Base-by-base conservation (phyloP, 2,888 invertebrate species). In the Tryphoninae sp. region DNA sequence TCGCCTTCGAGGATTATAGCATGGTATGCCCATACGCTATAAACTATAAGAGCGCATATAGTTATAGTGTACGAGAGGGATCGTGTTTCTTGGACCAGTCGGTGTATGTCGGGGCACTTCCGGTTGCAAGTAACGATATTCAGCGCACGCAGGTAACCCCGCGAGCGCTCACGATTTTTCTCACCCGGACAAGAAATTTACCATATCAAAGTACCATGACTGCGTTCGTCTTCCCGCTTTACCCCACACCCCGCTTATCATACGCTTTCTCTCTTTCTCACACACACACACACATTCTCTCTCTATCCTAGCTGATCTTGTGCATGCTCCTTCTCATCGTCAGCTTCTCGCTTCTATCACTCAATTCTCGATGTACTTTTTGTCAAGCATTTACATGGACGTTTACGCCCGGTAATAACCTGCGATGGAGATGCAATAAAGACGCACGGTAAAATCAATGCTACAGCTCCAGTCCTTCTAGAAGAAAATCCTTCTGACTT, bases 61-160 rank as follows among this genome's bases (percentile, higher is more conserved):
- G 19, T 4, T 40, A 13, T 42, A 11, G 23, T 11, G 33, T 55
- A 16, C 40, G 11, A n/a, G n/a, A n/a, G n/a, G 26, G 9, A 16
- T 49, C 33, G 33, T 33, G 33, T 58, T 67, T 33, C 33, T 49
- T 49, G 26, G 45, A 75, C 59, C 49, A 59, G 22, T 9, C 67
- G 64, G 13, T 49, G 19, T 51, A 42, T 49, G 33, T 68, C 16
- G 40, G n/a, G 51, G 62, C 61, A 55, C 64, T 77, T 77, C 77
- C 77, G 76, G 76, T 49, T 69, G 51, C 61, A 55, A 69, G 69
- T 69, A 69, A 69, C 68, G 62, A 69, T 61, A 77, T 77, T 69
- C 76, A 62, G 16, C 62, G 61, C 69, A 68, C 59, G 76, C 59
- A 62, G 61, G 16, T 55, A 55, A 51, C 51, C 68, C 49, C 19